Conservation (phyloP, 2,888 invertebrate species). For the Molorchus minor region DNA sequence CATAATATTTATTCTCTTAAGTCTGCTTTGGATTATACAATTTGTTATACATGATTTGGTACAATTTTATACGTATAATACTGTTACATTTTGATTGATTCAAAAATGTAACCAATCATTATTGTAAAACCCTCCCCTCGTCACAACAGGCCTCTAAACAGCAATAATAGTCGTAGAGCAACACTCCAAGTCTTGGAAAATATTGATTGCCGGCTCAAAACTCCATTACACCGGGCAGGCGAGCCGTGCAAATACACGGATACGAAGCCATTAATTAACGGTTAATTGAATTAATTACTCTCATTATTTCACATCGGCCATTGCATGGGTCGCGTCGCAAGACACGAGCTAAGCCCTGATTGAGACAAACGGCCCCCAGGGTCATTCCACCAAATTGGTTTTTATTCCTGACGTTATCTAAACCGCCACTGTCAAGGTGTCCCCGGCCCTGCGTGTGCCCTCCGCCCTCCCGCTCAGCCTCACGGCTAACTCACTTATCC, state of each 20-base stretch:
- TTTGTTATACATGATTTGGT: too few relatives aligned
- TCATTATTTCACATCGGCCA: slow-evolving; percentile 64
- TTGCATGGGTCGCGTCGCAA: slow-evolving; percentile 56
- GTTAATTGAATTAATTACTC: slow-evolving; percentile 67
- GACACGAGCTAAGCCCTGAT: slow-evolving; percentile 61
- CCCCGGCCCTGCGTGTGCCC: slow-evolving; percentile 35
- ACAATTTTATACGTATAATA: too few relatives aligned
- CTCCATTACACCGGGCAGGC: slow-evolving; percentile 62
- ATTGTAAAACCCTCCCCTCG: too few relatives aligned
- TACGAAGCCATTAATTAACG: slow-evolving; percentile 66
- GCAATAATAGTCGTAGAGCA: too few relatives aligned
- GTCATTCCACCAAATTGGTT: slow-evolving; percentile 63
- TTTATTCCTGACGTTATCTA: slow-evolving; percentile 56
- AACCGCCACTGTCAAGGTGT: slow-evolving; percentile 53
- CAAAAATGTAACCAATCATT: too few relatives aligned
- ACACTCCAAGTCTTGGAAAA: slow-evolving; percentile 49
- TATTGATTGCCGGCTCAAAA: slow-evolving; percentile 65
- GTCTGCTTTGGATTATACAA: too few relatives aligned
- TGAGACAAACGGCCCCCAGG: slow-evolving; percentile 62
- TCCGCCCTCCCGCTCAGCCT: not conserved
- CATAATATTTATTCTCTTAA: too few relatives aligned
- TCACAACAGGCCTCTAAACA: too few relatives aligned
- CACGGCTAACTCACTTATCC: slow-evolving; percentile 38
- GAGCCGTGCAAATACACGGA: slow-evolving; percentile 63
- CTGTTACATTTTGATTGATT: too few relatives aligned